Evolutionary conservation across 2,888 invertebrate genomes (phyloP).

Genomic region (Rhogogaster chlorosoma): DNA sequence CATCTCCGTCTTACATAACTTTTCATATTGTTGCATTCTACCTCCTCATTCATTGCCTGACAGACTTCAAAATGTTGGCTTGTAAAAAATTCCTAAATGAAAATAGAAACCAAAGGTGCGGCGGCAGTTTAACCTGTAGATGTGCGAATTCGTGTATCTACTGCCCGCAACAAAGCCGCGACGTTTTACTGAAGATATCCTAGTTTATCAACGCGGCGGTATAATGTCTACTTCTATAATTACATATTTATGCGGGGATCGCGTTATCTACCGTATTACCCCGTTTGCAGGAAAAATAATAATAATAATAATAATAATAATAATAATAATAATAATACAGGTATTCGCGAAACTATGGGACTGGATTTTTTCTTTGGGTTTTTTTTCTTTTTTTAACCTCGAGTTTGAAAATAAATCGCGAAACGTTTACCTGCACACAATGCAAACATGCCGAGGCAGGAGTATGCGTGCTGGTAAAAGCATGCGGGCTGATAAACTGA

Average conservation of each 20-base stretch:
- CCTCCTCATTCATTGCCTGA: background rate
- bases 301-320: background rate
- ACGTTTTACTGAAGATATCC: background rate
- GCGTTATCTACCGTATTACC: background rate
- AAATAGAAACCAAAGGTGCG: background rate
- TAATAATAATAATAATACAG: background rate
- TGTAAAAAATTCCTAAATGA: background rate
- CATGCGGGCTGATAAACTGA: conserved; percentile 61
- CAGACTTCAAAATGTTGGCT: background rate
- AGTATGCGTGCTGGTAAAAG: conserved; percentile 68
- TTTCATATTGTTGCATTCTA: background rate
- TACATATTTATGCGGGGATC: background rate
- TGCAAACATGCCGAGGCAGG: conserved; percentile 57
- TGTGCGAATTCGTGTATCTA: background rate
- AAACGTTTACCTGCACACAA: conserved; percentile 28
- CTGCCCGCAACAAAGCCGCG: background rate
- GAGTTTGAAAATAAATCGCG: background rate
- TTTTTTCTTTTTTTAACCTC: background rate
- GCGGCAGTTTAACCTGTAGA: background rate
- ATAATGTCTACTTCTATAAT: background rate
- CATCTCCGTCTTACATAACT: background rate
- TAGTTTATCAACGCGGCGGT: background rate
- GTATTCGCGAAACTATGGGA: background rate
- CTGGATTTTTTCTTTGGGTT: background rate
- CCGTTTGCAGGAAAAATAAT: background rate